These are phyloP conservation scores for Criorhina ranunculi DNA, from an alignment of 2,888 invertebrate species.

Conservation along the genomic window DNA sequence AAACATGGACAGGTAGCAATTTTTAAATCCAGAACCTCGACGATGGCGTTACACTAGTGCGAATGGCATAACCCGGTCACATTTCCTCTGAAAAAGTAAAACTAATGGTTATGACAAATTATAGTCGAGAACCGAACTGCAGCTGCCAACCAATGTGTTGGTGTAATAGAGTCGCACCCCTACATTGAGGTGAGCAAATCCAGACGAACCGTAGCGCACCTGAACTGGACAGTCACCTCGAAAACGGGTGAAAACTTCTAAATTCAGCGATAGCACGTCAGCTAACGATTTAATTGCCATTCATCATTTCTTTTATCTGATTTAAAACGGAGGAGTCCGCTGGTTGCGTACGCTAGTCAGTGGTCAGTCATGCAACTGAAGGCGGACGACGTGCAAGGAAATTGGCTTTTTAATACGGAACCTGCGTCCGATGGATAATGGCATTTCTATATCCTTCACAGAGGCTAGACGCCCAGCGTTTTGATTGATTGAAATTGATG, in stretches of 20 bases:
- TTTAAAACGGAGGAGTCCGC: constrained; percentile 33
- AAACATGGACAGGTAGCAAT: constrained; percentile 9
- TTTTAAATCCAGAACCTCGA: not conserved
- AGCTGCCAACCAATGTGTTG: not conserved
- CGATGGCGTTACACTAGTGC: not conserved
- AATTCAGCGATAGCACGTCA: constrained; percentile 57
- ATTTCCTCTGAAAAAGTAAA: constrained; percentile 5
- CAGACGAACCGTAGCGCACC: not conserved
- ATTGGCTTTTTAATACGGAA: constrained; percentile 58
- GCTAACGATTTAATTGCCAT: constrained; percentile 70
- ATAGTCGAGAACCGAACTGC: constrained; percentile 21
- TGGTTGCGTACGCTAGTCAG: constrained; percentile 31
- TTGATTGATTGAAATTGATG: constrained; percentile 69
- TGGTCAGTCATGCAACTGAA: constrained; percentile 60
- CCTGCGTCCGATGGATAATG: constrained; percentile 59
- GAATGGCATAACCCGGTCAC: constrained; percentile 2
- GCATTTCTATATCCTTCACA: constrained; percentile 55
- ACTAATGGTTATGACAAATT: constrained; percentile 50
- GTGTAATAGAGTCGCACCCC: constrained; percentile 18
- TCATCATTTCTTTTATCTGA: constrained; percentile 70
- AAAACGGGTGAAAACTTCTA: constrained; percentile 30
- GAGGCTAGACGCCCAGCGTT: not conserved
- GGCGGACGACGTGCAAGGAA: constrained; percentile 48
- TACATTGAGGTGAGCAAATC: not conserved
- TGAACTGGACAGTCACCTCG: constrained; percentile 19